Percentiles rank a stretch among this genome's conserved stretches.
Evolutionary conservation across 2,888 invertebrate species (phyloP).

Genomic region (Ophion slaviceki): DNA sequence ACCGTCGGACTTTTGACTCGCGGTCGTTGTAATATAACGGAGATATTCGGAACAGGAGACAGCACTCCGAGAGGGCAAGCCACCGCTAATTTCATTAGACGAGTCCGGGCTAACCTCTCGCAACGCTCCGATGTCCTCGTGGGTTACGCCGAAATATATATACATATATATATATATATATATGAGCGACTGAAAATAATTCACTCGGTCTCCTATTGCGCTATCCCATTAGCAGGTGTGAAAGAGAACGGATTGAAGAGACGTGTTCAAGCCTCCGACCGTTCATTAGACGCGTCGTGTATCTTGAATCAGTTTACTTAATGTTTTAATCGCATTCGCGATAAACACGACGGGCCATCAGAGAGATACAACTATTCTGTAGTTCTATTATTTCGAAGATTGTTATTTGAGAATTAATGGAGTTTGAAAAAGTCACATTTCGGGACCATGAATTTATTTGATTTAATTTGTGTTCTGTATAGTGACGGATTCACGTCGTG

Average conservation of each 20-base stretch:
- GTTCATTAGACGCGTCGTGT: slow-evolving; percentile 28
- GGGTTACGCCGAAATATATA: slow-evolving; percentile 18
- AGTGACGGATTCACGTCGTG: no score
- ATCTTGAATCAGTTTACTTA: background rate
- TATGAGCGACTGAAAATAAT: slow-evolving; percentile 65
- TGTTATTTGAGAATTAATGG: no score
- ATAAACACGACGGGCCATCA: background rate
- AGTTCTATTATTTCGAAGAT: no score
- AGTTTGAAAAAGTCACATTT: no score
- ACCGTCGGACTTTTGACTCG: slow-evolving; percentile 45
- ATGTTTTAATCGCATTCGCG: slow-evolving; percentile 2
- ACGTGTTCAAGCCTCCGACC: slow-evolving; percentile 1
- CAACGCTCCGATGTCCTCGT: slow-evolving; percentile 25
- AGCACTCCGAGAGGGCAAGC: slow-evolving; percentile 70
- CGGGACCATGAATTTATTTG: no score
- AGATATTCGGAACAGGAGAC: slow-evolving; percentile 43
- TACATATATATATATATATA: background rate
- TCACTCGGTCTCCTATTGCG: slow-evolving; percentile 58
- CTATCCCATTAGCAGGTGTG: slow-evolving; percentile 57
- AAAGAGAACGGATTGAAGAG: slow-evolving; percentile 40
- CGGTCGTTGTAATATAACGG: slow-evolving; percentile 30
- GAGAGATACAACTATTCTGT: background rate
- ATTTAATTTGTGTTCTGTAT: no score
- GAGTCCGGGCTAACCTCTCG: slow-evolving; percentile 65
- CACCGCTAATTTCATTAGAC: slow-evolving; percentile 79